Percentiles rank a stretch among this genome's conserved stretches.
phyloP scores from a whole-genome alignment of 2,113 vertebrate species.

The Pelusios castaneus region DNA sequence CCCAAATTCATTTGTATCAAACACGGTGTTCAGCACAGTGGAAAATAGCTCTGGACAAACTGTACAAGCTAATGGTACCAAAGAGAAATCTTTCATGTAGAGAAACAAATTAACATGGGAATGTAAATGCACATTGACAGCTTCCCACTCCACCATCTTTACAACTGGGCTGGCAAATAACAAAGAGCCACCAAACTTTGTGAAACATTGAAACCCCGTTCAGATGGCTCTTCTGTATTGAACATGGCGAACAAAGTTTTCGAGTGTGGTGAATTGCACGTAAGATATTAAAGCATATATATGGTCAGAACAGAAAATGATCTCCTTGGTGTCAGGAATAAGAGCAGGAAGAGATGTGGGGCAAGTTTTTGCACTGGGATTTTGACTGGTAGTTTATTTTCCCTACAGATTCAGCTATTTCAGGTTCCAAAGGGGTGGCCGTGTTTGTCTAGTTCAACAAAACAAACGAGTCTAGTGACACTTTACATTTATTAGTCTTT shows the following conservation, averaged over 20 bases:
- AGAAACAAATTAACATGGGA: not conserved
- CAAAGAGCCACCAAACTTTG: not conserved
- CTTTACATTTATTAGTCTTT: too few relatives aligned
- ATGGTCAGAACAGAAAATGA: not conserved
- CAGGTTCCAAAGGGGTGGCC: not conserved
- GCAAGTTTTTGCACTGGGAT: not conserved
- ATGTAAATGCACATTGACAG: not conserved
- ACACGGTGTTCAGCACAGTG: not conserved
- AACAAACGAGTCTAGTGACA: too few relatives aligned
- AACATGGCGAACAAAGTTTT: not conserved
- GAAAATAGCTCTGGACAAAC: not conserved
- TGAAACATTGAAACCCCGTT: not conserved
- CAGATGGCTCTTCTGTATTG: not conserved
- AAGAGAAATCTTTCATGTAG: not conserved
- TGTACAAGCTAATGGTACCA: not conserved
- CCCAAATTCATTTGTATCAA: not conserved
- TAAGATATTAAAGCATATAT: not conserved
- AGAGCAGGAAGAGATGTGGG: not conserved
- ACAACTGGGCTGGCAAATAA: not conserved
- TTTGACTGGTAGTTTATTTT: not conserved
- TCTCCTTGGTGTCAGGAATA: not conserved
- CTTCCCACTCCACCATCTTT: not conserved
- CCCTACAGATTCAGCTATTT: not conserved
- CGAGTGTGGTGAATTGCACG: not conserved
- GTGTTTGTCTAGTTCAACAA: too few relatives aligned